phyloP scores from a whole-genome alignment of 2,888 invertebrate genomes.

The Agrilus biguttatus region DNA sequence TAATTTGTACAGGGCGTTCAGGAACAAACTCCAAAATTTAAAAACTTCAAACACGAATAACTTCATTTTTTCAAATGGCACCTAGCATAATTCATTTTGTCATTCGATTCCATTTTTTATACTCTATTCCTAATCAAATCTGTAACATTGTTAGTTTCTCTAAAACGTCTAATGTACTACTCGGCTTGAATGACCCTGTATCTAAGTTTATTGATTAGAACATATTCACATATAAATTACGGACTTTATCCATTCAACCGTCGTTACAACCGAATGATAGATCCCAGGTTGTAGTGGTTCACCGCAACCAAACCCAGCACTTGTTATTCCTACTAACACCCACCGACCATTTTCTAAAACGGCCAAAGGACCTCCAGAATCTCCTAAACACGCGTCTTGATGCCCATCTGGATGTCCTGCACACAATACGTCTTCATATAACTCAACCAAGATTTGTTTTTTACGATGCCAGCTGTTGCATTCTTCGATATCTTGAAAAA shows the following conservation, averaged over 20 bases:
- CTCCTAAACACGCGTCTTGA: conserved; percentile 71
- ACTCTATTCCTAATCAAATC: no score
- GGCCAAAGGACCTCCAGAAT: conserved; percentile 66
- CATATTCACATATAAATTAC: conserved; percentile 26
- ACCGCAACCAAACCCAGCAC: conserved; percentile 76
- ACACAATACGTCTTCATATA: conserved; percentile 69
- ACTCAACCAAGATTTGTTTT: conserved; percentile 63
- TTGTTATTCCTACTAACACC: conserved; percentile 68
- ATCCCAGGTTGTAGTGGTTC: conserved; percentile 77
- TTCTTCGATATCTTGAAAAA: conserved; percentile 45
- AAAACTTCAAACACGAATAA: no score
- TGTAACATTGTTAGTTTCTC: no score
- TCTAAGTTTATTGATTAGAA: neutral
- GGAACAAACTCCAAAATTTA: no score
- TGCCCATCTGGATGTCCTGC: conserved; percentile 72
- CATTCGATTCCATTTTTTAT: no score
- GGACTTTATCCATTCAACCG: conserved; percentile 52
- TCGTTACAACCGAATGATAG: conserved; percentile 65
- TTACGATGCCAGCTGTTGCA: conserved; percentile 70
- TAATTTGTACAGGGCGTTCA: no score
- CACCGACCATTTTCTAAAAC: conserved; percentile 55
- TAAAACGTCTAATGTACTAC: no score
- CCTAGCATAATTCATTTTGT: no score
- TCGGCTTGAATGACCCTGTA: no score
- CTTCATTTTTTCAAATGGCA: no score